These are phyloP conservation scores for Drosophila hydei DNA, from an alignment of 1,140 invertebrate species.

Conservation along the genomic window DNA sequence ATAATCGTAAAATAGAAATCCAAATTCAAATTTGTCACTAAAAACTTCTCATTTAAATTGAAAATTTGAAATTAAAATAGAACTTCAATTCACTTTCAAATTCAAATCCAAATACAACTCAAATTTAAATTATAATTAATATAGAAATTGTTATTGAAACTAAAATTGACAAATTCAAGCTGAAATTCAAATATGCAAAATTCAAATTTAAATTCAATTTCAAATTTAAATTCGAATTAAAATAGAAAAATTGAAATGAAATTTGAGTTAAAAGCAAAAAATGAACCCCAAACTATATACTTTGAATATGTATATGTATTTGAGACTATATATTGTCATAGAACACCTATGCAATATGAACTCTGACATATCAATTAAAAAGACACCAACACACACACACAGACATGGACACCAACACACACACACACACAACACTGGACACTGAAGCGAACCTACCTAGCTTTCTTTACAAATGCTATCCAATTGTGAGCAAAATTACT, in stretches of 20 bases:
- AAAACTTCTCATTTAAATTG: too few species aligned
- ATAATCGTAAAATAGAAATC: too few species aligned
- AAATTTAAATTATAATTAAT: constrained; percentile 4
- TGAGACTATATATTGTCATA: constrained; percentile 77
- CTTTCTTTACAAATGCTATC: constrained; percentile 68
- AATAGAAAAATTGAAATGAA: too few species aligned
- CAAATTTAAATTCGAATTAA: too few species aligned
- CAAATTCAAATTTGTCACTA: too few species aligned
- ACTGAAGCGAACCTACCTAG: constrained; percentile 80
- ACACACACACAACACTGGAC: constrained; percentile 42
- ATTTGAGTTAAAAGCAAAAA: constrained; percentile 3
- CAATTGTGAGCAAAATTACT: constrained; percentile 76
- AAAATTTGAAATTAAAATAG: too few species aligned
- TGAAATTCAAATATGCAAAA: too few species aligned
- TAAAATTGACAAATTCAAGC: too few species aligned
- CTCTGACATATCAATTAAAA: constrained; percentile 78
- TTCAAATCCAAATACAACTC: too few species aligned
- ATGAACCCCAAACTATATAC: constrained; percentile 60
- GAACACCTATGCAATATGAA: constrained; percentile 64
- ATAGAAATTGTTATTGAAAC: background rate
- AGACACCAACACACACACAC: constrained; percentile 58
- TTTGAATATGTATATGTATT: constrained; percentile 78
- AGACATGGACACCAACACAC: constrained; percentile 31
- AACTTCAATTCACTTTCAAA: too few species aligned
- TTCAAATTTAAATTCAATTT: too few species aligned